phyloP scores from a whole-genome alignment of 1,140 invertebrate species.

The Archegozetes longisetosus region DNA sequence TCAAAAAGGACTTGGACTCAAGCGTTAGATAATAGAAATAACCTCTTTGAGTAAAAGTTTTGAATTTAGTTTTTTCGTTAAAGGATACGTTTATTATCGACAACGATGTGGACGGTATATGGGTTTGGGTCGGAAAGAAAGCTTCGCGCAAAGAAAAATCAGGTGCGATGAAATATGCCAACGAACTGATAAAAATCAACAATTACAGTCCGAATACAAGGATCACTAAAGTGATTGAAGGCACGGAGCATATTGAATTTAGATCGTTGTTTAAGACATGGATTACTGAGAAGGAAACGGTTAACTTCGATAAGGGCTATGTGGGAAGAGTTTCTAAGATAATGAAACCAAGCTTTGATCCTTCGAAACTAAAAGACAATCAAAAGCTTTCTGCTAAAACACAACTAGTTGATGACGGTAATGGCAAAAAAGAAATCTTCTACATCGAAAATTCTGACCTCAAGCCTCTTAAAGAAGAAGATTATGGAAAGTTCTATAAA shows the following conservation, averaged over 20 bases:
- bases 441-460: constrained; percentile 66
- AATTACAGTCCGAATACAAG: constrained; percentile 51
- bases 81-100: constrained; percentile 74
- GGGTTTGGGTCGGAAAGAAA: constrained; percentile 75
- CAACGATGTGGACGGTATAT: constrained; percentile 57
- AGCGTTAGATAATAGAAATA: constrained; percentile 34
- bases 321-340: too few relatives aligned
- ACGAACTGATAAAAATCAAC: constrained; percentile 77
- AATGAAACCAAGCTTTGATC: too few relatives aligned
- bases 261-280: constrained; percentile 61
- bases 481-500: constrained; percentile 68
- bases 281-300: constrained; percentile 34
- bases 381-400: too few relatives aligned
- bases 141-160: constrained; percentile 47
- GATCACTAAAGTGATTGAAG: constrained; percentile 59
- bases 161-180: constrained; percentile 64
- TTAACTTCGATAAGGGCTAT: neutral
- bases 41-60: neutral
- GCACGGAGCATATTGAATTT: constrained; percentile 69
- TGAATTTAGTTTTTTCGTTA: constrained; percentile 18
- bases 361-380: too few relatives aligned
- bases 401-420: too few relatives aligned
- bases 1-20: constrained; percentile 57
- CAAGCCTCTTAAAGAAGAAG: constrained; percentile 51
- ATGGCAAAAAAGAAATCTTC: too few relatives aligned